Evolutionary conservation across 2,888 invertebrate species (phyloP).

Genomic region (Anorthoa munda): DNA sequence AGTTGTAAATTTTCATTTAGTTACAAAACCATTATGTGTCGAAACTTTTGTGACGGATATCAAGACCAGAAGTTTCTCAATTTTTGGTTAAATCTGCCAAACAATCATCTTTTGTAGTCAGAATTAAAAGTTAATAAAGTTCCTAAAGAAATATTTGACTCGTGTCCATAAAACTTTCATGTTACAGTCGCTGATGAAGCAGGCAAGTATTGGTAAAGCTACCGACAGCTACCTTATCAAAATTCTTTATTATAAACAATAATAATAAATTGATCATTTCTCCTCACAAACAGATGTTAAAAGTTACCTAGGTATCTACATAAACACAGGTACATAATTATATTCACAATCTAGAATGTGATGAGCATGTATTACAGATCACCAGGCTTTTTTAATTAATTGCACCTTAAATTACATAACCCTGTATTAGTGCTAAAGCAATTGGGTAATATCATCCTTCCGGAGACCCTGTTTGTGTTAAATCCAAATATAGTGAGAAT

Average conservation of each 20-base stretch:
- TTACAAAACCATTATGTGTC: conserved; percentile 5
- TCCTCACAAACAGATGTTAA: too few species aligned
- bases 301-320: too few species aligned
- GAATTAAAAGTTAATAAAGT: background rate
- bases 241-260: too few species aligned
- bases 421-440: background rate
- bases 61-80: conserved; percentile 5
- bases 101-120: conserved; percentile 6
- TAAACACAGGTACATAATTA: too few species aligned
- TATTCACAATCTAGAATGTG: too few species aligned
- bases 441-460: background rate
- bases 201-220: too few species aligned
- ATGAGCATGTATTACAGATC: too few species aligned
- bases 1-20: background rate
- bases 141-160: background rate
- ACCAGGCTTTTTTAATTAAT: too few species aligned
- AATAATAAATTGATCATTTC: too few species aligned
- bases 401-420: background rate
- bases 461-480: background rate
- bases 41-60: conserved; percentile 7
- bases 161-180: background rate
- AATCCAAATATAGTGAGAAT: background rate
- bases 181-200: too few species aligned
- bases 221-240: too few species aligned
- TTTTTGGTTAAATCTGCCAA: conserved; percentile 7